Evolutionary conservation across 1,140 invertebrate genomes (phyloP).

Genomic region (Rhopalosiphum maidis): DNA sequence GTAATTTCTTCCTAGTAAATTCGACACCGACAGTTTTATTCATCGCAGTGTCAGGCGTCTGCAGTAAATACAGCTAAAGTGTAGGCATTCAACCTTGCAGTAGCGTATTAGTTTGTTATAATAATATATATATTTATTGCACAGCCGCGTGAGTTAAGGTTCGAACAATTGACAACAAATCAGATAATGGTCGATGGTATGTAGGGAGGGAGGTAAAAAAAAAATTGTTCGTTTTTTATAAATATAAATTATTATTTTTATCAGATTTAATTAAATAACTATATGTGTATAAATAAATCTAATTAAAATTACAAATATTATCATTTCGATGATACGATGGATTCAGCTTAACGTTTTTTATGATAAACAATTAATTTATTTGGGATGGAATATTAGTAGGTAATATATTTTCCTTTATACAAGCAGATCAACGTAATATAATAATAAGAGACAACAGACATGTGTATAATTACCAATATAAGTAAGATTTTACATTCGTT

Average conservation of each 20-base stretch:
- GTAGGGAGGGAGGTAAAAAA: neutral
- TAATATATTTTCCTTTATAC: neutral
- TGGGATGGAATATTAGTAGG: neutral
- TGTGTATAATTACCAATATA: neutral
- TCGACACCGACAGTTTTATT: neutral
- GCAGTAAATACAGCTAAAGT: neutral
- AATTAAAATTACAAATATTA: neutral
- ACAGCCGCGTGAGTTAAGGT: neutral
- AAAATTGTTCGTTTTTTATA: conserved; percentile 10
- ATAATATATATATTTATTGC: neutral
- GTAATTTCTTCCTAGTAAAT: conserved; percentile 25
- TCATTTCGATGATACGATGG: neutral
- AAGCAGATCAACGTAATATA: neutral
- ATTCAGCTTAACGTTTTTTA: neutral
- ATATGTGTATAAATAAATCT: neutral
- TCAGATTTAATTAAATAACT: neutral
- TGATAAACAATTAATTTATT: neutral
- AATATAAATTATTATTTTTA: neutral
- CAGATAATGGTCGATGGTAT: neutral
- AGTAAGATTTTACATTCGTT: neutral
- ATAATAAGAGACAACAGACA: neutral
- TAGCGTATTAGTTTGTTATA: neutral
- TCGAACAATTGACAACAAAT: neutral
- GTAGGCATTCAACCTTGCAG: neutral
- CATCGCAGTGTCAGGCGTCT: neutral